Conservation (phyloP, 2,113 vertebrate genomes). For the Channa argus region DNA sequence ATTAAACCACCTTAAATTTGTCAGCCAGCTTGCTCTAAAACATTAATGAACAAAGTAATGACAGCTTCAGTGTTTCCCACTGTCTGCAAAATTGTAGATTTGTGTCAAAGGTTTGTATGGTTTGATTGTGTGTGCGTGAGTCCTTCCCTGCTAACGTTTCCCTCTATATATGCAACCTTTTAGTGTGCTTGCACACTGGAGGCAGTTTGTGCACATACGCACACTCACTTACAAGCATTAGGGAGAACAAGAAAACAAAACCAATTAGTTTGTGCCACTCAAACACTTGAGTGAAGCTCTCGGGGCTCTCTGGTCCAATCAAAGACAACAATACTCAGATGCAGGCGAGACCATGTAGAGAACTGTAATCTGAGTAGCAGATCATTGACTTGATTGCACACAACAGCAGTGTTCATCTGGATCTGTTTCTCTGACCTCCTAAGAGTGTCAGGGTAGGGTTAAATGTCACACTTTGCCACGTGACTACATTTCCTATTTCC, state of each 20-base stretch:
- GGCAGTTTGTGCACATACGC: conserved; percentile 47
- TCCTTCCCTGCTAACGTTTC: conserved; percentile 14
- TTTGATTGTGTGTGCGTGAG: conserved; percentile 26
- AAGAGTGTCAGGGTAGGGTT: conserved; percentile 54
- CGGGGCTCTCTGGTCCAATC: conserved; percentile 59
- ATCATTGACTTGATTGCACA: conserved; percentile 42
- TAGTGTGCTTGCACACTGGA: conserved; percentile 44
- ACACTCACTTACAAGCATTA: conserved; percentile 37
- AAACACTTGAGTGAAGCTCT: conserved; percentile 59
- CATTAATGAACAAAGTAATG: conserved; percentile 78
- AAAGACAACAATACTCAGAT: conserved; percentile 61
- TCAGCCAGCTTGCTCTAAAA: conserved; percentile 52
- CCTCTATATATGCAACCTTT: conserved; percentile 27
- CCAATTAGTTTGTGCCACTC: conserved; percentile 72
- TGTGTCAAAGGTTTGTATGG: conserved; percentile 46
- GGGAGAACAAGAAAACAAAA: conserved; percentile 60
- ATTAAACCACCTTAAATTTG: conserved; percentile 74
- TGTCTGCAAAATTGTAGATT: conserved; percentile 66
- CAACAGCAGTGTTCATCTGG: conserved; percentile 31
- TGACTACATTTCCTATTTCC: conserved; percentile 12
- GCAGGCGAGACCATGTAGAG: conserved; percentile 37
- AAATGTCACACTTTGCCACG: conserved; percentile 43
- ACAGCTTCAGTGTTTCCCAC: conserved; percentile 70
- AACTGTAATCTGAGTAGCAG: conserved; percentile 52
- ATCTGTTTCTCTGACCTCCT: conserved; percentile 39